These are phyloP conservation scores for Limnodromus scolopaceus DNA, from an alignment of 2,797 vertebrate species.

Conservation along the genomic window DNA sequence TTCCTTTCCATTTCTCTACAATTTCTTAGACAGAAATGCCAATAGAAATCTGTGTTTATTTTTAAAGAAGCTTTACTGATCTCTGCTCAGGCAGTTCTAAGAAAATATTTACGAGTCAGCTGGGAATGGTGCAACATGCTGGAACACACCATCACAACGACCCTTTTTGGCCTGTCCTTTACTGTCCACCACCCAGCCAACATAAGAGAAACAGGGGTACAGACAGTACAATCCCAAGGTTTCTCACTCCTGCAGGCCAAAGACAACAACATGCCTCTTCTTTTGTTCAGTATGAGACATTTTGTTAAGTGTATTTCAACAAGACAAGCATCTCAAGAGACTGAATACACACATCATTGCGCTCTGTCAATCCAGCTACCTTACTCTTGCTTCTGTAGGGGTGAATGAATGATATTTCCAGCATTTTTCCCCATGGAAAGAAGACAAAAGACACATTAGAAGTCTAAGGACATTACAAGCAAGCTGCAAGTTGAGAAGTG, in stretches of 20 bases:
- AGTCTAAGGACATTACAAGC: background rate
- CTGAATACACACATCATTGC: background rate
- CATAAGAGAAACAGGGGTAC: background rate
- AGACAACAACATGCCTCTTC: background rate
- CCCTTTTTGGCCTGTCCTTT: background rate
- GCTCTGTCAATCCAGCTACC: background rate
- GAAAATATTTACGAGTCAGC: background rate
- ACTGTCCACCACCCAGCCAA: background rate
- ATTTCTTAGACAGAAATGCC: constrained; percentile 8
- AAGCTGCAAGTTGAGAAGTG: background rate
- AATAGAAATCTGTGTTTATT: background rate
- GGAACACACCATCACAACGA: background rate
- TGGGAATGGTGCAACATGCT: background rate
- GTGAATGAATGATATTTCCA: background rate
- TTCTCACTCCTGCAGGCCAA: background rate
- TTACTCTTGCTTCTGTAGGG: background rate
- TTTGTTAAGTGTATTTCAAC: background rate
- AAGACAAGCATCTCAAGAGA: background rate
- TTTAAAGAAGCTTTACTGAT: background rate
- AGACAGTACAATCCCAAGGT: background rate
- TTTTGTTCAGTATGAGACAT: background rate
- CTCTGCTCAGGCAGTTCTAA: background rate
- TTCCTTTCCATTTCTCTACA: background rate
- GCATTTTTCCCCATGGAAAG: background rate
- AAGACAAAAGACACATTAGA: background rate